Conservation (phyloP, 2,113 vertebrate species). For the Empidonax traillii region DNA sequence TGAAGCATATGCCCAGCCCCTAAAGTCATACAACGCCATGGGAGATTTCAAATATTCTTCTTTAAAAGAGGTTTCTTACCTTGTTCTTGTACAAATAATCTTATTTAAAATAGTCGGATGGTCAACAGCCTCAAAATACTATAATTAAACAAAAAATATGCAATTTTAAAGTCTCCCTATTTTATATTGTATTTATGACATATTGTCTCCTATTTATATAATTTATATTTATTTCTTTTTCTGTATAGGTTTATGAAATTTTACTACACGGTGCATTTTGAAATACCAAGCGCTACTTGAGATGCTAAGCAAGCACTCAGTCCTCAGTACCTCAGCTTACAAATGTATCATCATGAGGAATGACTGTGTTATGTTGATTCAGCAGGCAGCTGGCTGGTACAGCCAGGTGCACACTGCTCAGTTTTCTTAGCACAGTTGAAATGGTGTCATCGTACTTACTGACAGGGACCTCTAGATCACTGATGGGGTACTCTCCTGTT, state of each 20-base stretch:
- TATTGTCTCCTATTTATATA: background rate
- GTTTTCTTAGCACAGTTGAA: background rate
- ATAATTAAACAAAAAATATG: background rate
- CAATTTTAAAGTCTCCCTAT: background rate
- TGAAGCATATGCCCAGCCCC: background rate
- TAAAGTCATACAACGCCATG: background rate
- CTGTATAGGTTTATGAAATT: background rate
- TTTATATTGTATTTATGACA: background rate
- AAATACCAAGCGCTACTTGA: background rate
- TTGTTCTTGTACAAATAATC: background rate
- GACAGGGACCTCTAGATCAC: background rate
- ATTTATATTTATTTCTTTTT: background rate
- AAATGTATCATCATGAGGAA: rapidly evolving
- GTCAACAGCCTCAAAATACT: background rate
- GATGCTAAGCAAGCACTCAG: background rate
- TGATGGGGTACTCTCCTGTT: background rate
- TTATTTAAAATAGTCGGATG: background rate
- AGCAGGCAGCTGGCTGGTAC: background rate
- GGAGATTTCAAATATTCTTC: background rate
- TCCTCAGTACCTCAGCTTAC: background rate
- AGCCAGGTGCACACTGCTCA: background rate
- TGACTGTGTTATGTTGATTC: background rate
- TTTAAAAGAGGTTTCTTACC: background rate
- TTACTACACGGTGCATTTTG: background rate
- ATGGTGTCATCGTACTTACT: background rate